Conservation (phyloP, 1,140 invertebrate genomes). For the Trialeurodes vaporariorum region DNA sequence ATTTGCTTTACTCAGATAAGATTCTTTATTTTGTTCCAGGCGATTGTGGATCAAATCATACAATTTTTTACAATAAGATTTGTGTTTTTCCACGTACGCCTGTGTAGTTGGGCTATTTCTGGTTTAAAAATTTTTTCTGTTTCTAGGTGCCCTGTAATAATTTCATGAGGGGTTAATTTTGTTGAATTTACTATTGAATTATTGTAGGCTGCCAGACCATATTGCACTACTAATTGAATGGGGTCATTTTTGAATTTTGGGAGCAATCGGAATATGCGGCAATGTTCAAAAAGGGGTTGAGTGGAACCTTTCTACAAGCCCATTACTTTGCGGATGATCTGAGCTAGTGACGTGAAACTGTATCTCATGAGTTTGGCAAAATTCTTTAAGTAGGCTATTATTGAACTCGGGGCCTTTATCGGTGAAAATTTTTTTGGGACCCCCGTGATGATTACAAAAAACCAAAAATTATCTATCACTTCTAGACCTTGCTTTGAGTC, state of each 20-base stretch:
- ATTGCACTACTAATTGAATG: slow-evolving; percentile 18
- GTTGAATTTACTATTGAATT: slow-evolving; percentile 24
- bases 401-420: slow-evolving; percentile 24
- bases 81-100: slow-evolving; percentile 3
- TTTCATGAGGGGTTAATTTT: slow-evolving; percentile 12
- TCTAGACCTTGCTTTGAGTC: slow-evolving; percentile 14
- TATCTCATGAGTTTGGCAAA: slow-evolving; percentile 20
- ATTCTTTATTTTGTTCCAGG: slow-evolving; percentile 4
- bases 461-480: slow-evolving; percentile 21
- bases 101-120: background rate
- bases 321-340: slow-evolving; percentile 21
- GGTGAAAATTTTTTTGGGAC: slow-evolving; percentile 19
- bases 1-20: slow-evolving; percentile 6
- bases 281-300: slow-evolving; percentile 24
- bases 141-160: slow-evolving; percentile 4
- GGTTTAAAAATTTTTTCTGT: slow-evolving; percentile 1
- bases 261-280: slow-evolving; percentile 18
- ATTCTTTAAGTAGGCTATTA: slow-evolving; percentile 23
- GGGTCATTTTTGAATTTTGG: slow-evolving; percentile 15
- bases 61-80: background rate
- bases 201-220: slow-evolving; percentile 21
- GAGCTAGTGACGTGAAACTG: slow-evolving; percentile 20
- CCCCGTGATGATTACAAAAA: slow-evolving; percentile 21
- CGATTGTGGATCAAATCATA: slow-evolving; percentile 7
- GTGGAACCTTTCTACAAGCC: slow-evolving; percentile 21